phyloP scores from a whole-genome alignment of 2,797 vertebrate genomes.

The Enteromius mattozi region DNA sequence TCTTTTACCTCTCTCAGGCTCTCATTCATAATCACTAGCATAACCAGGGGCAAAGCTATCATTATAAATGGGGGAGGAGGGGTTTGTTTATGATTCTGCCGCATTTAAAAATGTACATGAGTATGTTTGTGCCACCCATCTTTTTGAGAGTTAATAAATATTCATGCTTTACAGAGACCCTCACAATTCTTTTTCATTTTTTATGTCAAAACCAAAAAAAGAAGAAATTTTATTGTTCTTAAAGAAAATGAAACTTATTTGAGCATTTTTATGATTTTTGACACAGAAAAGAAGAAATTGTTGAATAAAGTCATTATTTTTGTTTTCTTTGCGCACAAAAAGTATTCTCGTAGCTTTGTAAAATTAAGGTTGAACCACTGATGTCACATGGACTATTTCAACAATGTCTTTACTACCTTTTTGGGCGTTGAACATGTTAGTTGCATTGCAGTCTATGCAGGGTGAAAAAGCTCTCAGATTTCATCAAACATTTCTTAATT shows the following conservation, averaged over 20 bases:
- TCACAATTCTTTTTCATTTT: neutral
- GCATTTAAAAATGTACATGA: neutral
- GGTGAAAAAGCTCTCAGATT: neutral
- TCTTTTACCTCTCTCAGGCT: slow-evolving; percentile 23
- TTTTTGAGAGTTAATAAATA: neutral
- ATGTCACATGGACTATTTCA: neutral
- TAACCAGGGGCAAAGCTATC: neutral
- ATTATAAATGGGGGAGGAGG: neutral
- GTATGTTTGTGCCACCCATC: neutral
- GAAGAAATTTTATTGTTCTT: neutral
- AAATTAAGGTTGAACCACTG: neutral
- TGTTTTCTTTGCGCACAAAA: neutral
- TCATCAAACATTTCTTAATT: neutral
- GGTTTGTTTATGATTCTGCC: neutral
- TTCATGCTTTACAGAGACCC: neutral
- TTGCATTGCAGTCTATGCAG: neutral
- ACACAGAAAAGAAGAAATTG: neutral
- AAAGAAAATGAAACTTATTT: neutral
- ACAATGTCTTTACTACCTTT: neutral
- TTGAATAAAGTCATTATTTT: neutral
- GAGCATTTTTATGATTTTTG: neutral
- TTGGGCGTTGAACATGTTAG: neutral
- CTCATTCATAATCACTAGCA: slow-evolving; percentile 11
- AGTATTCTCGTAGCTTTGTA: neutral
- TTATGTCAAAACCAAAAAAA: neutral